phyloP scores from a whole-genome alignment of 2,888 invertebrate species.

The Bugulina stolonifera region DNA sequence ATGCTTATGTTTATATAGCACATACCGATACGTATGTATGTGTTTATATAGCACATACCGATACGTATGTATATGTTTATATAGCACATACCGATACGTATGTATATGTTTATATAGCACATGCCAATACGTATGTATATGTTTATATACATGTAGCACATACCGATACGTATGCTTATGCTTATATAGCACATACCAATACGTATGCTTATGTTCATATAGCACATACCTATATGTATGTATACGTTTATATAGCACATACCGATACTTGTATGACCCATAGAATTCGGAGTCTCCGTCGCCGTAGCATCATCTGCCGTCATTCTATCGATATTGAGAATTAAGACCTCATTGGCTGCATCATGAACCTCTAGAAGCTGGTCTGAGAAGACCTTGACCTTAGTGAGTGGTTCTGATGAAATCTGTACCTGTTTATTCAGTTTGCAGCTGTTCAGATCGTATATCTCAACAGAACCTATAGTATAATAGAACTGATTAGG shows the following conservation, averaged over 20 bases:
- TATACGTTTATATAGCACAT: neutral
- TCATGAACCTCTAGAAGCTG: neutral
- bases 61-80: too few relatives aligned
- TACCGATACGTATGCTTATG: too few relatives aligned
- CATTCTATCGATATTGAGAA: neutral
- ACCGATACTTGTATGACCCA: neutral
- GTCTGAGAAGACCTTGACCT: neutral
- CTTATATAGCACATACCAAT: too few relatives aligned
- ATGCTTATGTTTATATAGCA: too few relatives aligned
- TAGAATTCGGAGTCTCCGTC: neutral
- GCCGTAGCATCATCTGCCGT: neutral
- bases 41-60: too few relatives aligned
- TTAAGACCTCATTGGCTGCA: constrained; percentile 1
- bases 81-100: too few relatives aligned
- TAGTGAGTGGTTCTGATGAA: neutral
- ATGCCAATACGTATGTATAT: too few relatives aligned
- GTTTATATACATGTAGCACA: too few relatives aligned
- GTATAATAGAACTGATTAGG: too few relatives aligned
- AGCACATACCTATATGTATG: neutral
- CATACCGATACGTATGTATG: too few relatives aligned
- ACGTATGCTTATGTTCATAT: too few relatives aligned
- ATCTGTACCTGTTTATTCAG: neutral
- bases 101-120: too few relatives aligned
- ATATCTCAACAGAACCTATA: neutral
- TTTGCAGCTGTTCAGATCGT: neutral